Percentiles rank a stretch among this genome's conserved stretches.
phyloP scores from a whole-genome alignment of 2,113 vertebrate species.

The Felis chaus region DNA sequence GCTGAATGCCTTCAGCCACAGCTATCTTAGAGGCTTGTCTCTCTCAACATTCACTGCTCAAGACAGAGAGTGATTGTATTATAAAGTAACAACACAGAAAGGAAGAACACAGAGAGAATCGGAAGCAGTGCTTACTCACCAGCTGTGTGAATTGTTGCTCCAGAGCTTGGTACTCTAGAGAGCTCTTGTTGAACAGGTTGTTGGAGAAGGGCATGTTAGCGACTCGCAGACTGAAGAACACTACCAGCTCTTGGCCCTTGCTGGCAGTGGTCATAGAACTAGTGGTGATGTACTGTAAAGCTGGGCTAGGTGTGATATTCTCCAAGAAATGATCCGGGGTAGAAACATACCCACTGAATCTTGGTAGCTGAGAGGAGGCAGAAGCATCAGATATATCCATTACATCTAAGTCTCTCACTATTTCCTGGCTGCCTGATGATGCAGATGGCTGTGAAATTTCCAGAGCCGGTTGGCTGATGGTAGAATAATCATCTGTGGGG shows the following conservation, averaged over 20 bases:
- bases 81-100: not conserved
- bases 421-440: slow-evolving; percentile 63
- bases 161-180: slow-evolving; percentile 89
- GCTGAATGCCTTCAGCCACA: not conserved
- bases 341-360: slow-evolving; percentile 76
- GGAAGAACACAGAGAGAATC: not conserved
- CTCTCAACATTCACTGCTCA: not conserved
- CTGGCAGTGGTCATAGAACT: slow-evolving; percentile 85
- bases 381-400: not conserved
- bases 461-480: slow-evolving; percentile 50
- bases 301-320: slow-evolving; percentile 80
- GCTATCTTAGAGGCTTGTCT: not conserved
- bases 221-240: slow-evolving; percentile 95
- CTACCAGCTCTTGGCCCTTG: slow-evolving; percentile 90
- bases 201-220: slow-evolving; percentile 94
- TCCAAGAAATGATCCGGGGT: slow-evolving; percentile 19
- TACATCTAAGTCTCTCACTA: slow-evolving; percentile 72
- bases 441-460: not conserved
- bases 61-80: not conserved
- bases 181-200: slow-evolving; percentile 94
- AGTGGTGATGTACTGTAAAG: slow-evolving; percentile 87
- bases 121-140: slow-evolving; percentile 85
- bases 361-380: slow-evolving; percentile 67
- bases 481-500: not conserved
- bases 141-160: slow-evolving; percentile 91